A percentile compares a stretch with the other conserved stretches of the same genome.
These are phyloP conservation scores for Palythoa grandiflora DNA, from an alignment of 92 coral and sea anemone genomes.

Conservation along the genomic window DNA sequence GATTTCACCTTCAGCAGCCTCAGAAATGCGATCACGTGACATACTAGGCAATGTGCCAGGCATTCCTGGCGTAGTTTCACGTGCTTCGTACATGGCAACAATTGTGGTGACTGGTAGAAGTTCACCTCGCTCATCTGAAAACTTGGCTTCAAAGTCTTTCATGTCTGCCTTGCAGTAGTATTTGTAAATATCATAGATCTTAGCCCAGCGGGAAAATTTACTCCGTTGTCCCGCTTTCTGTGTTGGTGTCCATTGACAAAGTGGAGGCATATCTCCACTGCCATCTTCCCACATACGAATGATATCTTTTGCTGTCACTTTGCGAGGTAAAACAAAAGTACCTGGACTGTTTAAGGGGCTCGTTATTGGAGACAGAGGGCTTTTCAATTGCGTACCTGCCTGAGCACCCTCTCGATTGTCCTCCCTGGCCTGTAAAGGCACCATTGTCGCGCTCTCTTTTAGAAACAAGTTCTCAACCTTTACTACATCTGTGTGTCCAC, in stretches of 20 bases:
- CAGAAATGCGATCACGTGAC: constrained; percentile 52
- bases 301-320: constrained; percentile 96
- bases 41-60: constrained; percentile 51
- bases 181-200: constrained; percentile 97
- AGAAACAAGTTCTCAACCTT: constrained; percentile 5
- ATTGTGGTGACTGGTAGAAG: constrained; percentile 94
- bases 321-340: constrained; percentile 86
- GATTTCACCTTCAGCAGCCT: constrained; percentile 72
- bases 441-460: not conserved
- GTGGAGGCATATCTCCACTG: constrained; percentile 86
- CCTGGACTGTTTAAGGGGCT: constrained; percentile 57
- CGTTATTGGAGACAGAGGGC: constrained; percentile 34
- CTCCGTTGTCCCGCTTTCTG: constrained; percentile 98
- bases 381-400: constrained; percentile 5
- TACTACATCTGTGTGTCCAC: not conserved
- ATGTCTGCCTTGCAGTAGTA: constrained; percentile 90
- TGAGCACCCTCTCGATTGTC: not conserved
- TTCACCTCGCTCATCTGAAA: constrained; percentile 93
- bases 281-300: constrained; percentile 96
- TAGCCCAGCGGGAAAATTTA: constrained; percentile 99
- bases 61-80: constrained; percentile 75
- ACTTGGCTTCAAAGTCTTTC: constrained; percentile 80
- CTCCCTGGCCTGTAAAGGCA: constrained; percentile 9
- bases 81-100: constrained; percentile 97
- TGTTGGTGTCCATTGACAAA: constrained; percentile 91